phyloP scores from a whole-genome alignment of 2,888 invertebrate species.

The Volucella bombylans region DNA sequence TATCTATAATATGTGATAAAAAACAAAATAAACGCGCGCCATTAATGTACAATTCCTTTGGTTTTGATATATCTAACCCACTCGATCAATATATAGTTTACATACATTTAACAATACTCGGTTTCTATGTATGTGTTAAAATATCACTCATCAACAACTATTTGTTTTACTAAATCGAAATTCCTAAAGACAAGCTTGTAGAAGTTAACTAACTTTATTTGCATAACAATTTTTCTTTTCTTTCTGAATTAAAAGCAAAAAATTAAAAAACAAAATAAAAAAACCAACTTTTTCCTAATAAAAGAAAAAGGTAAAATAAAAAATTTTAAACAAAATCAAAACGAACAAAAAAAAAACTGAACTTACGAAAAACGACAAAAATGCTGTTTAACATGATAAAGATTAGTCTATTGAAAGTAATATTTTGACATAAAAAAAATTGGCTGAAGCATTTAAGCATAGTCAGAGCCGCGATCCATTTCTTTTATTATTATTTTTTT shows the following conservation, averaged over 20 bases:
- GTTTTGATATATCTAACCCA: slow-evolving; percentile 5
- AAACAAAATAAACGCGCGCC: slow-evolving; percentile 19
- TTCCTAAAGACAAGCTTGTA: slow-evolving; percentile 47
- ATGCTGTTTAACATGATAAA: slow-evolving; percentile 66
- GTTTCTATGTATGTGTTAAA: slow-evolving; percentile 6
- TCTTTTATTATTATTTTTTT: slow-evolving; percentile 26
- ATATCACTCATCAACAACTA: slow-evolving; percentile 23
- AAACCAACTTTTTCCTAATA: slow-evolving; percentile 26
- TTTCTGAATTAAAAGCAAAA: slow-evolving; percentile 55
- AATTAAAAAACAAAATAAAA: slow-evolving; percentile 32
- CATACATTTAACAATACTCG: slow-evolving; percentile 6
- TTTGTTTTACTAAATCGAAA: slow-evolving; percentile 32
- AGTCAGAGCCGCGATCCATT: slow-evolving; percentile 32
- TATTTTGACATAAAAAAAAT: slow-evolving; percentile 10
- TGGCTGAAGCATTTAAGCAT: slow-evolving; percentile 36
- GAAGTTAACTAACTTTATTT: slow-evolving; percentile 16
- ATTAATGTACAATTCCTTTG: slow-evolving; percentile 26
- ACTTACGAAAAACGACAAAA: slow-evolving; percentile 60
- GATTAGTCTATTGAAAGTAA: slow-evolving; percentile 13
- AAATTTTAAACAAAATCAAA: slow-evolving; percentile 55
- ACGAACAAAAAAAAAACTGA: slow-evolving; percentile 58
- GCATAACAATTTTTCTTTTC: slow-evolving; percentile 59
- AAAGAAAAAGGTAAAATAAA: slow-evolving; percentile 34
- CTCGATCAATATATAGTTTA: not conserved
- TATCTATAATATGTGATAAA: slow-evolving; percentile 32